Base-by-base conservation (phyloP, 2,797 vertebrate species). In the Gadopsis marmoratus region DNA sequence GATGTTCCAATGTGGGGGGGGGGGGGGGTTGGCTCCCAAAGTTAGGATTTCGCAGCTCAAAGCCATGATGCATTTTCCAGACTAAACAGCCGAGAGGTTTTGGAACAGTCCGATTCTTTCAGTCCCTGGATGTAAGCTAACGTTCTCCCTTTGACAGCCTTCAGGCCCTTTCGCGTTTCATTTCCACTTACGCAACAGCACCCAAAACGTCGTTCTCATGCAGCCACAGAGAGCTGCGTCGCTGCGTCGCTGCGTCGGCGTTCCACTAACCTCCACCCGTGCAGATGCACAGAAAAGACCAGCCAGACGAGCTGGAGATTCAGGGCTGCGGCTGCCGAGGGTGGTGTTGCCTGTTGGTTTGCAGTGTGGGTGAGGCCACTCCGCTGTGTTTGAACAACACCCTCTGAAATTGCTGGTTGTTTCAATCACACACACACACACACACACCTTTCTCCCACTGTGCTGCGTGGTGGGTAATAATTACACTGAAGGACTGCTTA, bases 281-380 rank as follows among this genome's bases (percentile, higher is more conserved):
- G 71, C 59, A 82, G 82, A 79, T 59, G 47, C 54, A 76, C 58
- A 70, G 59, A 79, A 79, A 33, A 84, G 85, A 93, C 88, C 86
- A 89, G 92, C 81, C 70, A 58, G 83, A 86, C 90, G 26, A 82
- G 87, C 77, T 81, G 43, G 73, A 88, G 90, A 87, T 91, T 87
- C 91, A 84, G 80, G 88, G 85, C 82, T 56, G 76, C 83, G 67
- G 77, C 76, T 79, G 78, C 81, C 55, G 74, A 62, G 54, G 82
- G 82, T 53, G 74, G 35, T 71, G 82, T 39, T 68, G 82, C 73
- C 63, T 81, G 78, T 76, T 43, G 78, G 70, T 83, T 81, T 76
- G n/a, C 72, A 59, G 71, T 82, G 89, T 82, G 89, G 90, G 88
- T 70, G 89, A 91, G 91, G 91, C 84, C 59, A 2, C 75, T 56